A percentile compares a stretch with the other conserved stretches of the same genome.
Conservation (phyloP, 2,113 vertebrate species). For the Vidua macroura region DNA sequence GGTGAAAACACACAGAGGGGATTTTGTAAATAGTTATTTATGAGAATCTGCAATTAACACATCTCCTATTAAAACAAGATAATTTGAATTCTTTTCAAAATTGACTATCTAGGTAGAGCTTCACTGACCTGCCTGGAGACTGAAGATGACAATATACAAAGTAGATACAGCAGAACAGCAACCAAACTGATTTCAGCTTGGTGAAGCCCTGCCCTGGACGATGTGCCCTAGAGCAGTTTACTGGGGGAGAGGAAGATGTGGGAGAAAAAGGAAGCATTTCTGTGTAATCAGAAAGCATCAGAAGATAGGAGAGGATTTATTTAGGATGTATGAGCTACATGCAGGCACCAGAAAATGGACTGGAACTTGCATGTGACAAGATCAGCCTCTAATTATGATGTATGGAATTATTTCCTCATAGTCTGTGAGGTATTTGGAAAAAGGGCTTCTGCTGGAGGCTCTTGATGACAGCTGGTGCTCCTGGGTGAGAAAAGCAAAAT, state of each 20-base stretch:
- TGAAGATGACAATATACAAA: background rate
- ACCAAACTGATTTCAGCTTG: background rate
- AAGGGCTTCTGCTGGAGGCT: background rate
- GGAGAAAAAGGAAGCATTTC: background rate
- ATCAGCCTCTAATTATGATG: background rate
- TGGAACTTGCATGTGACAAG: background rate
- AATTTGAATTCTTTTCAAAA: background rate
- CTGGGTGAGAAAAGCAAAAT: background rate
- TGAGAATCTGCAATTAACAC: background rate
- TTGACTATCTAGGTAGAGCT: background rate
- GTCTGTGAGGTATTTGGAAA: background rate
- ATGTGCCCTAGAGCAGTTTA: background rate
- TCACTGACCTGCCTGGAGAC: background rate
- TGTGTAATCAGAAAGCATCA: background rate
- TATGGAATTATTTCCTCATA: background rate
- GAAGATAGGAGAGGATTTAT: background rate
- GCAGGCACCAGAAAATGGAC: background rate
- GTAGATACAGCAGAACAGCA: accelerated
- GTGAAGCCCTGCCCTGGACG: background rate
- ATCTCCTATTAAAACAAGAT: background rate
- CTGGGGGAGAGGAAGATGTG: background rate
- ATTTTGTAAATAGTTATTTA: background rate
- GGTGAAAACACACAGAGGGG: background rate
- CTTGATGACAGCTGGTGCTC: background rate
- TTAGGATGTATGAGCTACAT: background rate